These are phyloP conservation scores for Promerops cafer DNA, from an alignment of 2,113 vertebrate genomes.

Conservation along the genomic window DNA sequence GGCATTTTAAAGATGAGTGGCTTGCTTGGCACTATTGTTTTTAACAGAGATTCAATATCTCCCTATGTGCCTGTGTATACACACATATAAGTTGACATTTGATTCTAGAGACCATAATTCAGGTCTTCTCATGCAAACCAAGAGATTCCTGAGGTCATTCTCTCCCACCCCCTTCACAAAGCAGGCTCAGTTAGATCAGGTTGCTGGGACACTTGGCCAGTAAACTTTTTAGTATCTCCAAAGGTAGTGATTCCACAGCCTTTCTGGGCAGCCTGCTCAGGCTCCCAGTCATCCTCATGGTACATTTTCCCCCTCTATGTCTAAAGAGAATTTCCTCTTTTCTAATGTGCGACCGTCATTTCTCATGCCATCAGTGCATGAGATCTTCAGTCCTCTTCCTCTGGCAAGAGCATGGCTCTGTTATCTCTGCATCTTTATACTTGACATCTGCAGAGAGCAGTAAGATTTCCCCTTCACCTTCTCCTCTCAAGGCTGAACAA, in stretches of 20 bases:
- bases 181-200: background rate
- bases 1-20: background rate
- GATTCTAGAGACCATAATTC: background rate
- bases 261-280: background rate
- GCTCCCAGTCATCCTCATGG: accelerated
- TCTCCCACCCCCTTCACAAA: background rate
- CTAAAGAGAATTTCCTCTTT: background rate
- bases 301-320: accelerated
- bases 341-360: background rate
- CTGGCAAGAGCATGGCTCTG: background rate
- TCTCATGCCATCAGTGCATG: background rate
- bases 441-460: background rate
- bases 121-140: background rate
- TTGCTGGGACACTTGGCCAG: background rate
- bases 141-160: background rate
- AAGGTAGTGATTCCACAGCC: background rate
- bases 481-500: background rate
- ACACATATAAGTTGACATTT: background rate
- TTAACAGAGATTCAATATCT: background rate
- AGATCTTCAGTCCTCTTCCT: background rate
- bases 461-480: background rate
- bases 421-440: background rate
- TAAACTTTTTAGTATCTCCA: background rate
- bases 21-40: background rate
- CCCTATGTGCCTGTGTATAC: background rate